phyloP scores from a whole-genome alignment of 2,888 invertebrate genomes.

The Ochropleura plecta region DNA sequence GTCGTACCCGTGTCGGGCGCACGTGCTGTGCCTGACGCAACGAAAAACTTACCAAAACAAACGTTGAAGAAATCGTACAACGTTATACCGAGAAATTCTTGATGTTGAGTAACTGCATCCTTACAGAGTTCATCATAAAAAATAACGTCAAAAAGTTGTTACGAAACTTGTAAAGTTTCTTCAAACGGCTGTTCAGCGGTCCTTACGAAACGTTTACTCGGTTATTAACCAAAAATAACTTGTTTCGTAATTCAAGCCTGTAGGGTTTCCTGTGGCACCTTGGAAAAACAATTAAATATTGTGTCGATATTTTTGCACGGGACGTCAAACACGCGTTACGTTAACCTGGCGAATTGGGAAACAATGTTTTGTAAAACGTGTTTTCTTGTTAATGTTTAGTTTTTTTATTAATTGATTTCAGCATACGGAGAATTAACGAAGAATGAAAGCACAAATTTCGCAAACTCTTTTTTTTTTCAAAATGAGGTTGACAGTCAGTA shows the following conservation, averaged over 20 bases:
- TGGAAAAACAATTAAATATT: constrained; percentile 25
- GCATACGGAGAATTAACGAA: not conserved
- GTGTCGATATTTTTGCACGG: constrained; percentile 14
- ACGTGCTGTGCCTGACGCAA: constrained; percentile 77
- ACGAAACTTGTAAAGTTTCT: constrained; percentile 34
- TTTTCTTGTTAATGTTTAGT: not conserved
- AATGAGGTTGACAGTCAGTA: not conserved
- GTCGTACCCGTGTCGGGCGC: constrained; percentile 81
- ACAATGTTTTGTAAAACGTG: constrained; percentile 12
- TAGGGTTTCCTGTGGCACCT: constrained; percentile 12
- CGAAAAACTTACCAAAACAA: constrained; percentile 40
- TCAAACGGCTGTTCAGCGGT: not conserved
- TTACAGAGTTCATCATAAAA: constrained; percentile 33
- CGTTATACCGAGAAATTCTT: constrained; percentile 2
- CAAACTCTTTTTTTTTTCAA: not conserved
- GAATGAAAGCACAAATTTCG: too few relatives aligned
- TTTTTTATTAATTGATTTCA: constrained; percentile 4
- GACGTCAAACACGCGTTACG: constrained; percentile 13
- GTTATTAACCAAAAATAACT: constrained; percentile 47
- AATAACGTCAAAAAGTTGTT: constrained; percentile 32
- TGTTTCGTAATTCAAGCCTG: constrained; percentile 37
- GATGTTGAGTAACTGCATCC: constrained; percentile 35
- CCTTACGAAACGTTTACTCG: constrained; percentile 35
- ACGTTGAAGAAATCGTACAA: constrained; percentile 43
- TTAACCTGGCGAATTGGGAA: constrained; percentile 25